A percentile compares a stretch with the other conserved stretches of the same genome.
Conservation (phyloP, 1,140 invertebrate genomes). For the Antheraea mylitta region DNA sequence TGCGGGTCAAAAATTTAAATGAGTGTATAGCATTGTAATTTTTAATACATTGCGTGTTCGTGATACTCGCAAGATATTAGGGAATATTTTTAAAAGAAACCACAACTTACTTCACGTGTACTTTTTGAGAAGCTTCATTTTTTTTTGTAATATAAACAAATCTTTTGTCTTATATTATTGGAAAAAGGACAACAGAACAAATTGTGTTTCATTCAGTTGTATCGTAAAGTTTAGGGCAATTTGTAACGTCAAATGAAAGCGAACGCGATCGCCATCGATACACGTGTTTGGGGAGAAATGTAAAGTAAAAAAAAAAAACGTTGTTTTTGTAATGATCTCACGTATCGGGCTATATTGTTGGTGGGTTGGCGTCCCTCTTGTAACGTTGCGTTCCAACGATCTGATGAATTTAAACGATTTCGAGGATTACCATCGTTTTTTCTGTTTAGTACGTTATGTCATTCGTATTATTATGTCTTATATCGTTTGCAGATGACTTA, state of each 20-base stretch:
- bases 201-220: too few relatives aligned
- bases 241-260: conserved; percentile 11
- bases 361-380: conserved; percentile 36
- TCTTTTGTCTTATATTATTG: too few relatives aligned
- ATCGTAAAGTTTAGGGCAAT: too few relatives aligned
- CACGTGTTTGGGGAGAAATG: not conserved
- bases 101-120: too few relatives aligned
- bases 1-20: too few relatives aligned
- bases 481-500: conserved; percentile 40
- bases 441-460: not conserved
- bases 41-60: too few relatives aligned
- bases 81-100: too few relatives aligned
- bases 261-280: not conserved
- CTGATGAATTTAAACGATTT: conserved; percentile 33
- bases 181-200: too few relatives aligned
- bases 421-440: not conserved
- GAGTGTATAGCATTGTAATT: too few relatives aligned
- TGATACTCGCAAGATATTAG: too few relatives aligned
- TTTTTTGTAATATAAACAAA: too few relatives aligned
- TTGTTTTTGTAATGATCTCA: conserved; percentile 23
- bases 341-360: conserved; percentile 19
- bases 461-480: conserved; percentile 23
- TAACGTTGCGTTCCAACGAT: conserved; percentile 47
- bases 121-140: too few relatives aligned
- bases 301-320: not conserved